Conservation (phyloP, 2,888 invertebrate genomes). For the Limenitis camilla region DNA sequence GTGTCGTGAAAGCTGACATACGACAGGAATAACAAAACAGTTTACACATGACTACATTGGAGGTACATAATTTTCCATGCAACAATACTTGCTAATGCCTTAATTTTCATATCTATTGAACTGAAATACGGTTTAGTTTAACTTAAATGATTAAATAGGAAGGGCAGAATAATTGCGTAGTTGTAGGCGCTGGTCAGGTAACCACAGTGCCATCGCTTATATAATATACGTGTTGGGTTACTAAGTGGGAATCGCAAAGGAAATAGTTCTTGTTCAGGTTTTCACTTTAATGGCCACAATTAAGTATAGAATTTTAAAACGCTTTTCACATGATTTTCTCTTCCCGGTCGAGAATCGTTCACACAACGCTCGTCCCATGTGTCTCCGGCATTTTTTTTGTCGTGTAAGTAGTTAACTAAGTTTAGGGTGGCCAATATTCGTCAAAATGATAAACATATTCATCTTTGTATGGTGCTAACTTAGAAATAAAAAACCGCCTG, state of each 20-base stretch:
- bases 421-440: too few relatives aligned
- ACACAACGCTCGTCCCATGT: constrained; percentile 8
- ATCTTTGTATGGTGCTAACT: too few relatives aligned
- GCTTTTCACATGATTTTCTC: constrained; percentile 24
- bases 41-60: constrained; percentile 6
- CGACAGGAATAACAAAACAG: constrained; percentile 2
- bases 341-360: constrained; percentile 25
- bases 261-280: constrained; percentile 19
- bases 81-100: background rate
- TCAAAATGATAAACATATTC: too few relatives aligned
- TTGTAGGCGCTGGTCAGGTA: constrained; percentile 4
- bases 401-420: too few relatives aligned
- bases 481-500: too few relatives aligned
- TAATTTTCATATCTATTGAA: constrained; percentile 3
- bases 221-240: constrained; percentile 18
- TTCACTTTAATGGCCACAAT: constrained; percentile 19
- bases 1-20: constrained; percentile 6
- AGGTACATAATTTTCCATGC: background rate
- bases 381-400: background rate
- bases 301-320: constrained; percentile 22
- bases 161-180: constrained; percentile 1
- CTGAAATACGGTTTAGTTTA: constrained; percentile 2
- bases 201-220: constrained; percentile 13
- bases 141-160: background rate
- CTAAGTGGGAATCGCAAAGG: constrained; percentile 18